These are phyloP conservation scores for Dione juno DNA, from an alignment of 2,888 invertebrate genomes.

Conservation along the genomic window DNA sequence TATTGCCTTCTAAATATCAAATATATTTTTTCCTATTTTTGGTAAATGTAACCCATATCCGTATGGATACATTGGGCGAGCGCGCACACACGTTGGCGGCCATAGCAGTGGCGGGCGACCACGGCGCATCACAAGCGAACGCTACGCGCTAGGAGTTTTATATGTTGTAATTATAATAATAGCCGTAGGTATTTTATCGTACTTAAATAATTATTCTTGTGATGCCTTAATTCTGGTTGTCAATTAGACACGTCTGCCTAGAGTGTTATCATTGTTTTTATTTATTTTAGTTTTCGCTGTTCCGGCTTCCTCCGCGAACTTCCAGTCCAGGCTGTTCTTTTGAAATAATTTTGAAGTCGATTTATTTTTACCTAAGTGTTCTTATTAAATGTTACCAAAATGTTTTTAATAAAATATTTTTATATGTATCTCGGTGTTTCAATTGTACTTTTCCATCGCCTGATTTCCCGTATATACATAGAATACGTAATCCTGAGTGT, in stretches of 20 bases:
- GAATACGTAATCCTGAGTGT: conserved; percentile 5
- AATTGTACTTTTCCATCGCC: conserved; percentile 30
- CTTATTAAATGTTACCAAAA: conserved; percentile 86
- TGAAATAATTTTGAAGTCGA: conserved; percentile 84
- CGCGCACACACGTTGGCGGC: conserved; percentile 1
- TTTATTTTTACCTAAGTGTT: conserved; percentile 85
- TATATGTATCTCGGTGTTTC: conserved; percentile 74
- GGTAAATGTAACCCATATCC: neutral
- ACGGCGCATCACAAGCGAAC: conserved; percentile 61
- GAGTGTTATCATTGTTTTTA: conserved; percentile 82
- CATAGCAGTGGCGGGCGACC: conserved; percentile 33
- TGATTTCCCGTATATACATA: neutral
- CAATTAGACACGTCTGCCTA: conserved; percentile 84
- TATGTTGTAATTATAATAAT: conserved; percentile 84
- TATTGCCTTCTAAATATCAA: conserved; percentile 1
- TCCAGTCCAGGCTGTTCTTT: conserved; percentile 84
- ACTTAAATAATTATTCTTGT: conserved; percentile 85
- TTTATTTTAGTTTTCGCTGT: conserved; percentile 81
- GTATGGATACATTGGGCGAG: neutral
- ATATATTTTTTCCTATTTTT: conserved; percentile 1
- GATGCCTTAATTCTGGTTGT: conserved; percentile 85
- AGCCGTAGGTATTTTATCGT: conserved; percentile 83
- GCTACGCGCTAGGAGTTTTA: conserved; percentile 75
- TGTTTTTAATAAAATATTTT: conserved; percentile 86
- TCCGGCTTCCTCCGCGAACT: conserved; percentile 83